Percentiles rank a stretch among this genome's conserved stretches.
Conservation (phyloP, 2,113 vertebrate species). For the Platanista minor region DNA sequence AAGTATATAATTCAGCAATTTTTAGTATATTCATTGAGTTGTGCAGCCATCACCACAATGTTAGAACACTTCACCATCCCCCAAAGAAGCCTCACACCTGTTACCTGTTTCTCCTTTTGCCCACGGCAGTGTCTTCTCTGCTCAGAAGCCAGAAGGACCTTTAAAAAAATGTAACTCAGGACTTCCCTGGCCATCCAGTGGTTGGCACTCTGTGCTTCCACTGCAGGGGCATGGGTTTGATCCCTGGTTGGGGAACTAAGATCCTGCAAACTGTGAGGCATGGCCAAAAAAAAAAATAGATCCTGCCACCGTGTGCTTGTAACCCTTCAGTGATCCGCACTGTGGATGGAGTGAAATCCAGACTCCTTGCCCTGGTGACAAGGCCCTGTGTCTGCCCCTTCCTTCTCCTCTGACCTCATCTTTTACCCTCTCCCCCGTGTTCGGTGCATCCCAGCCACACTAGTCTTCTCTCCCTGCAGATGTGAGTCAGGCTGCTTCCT, state of each 20-base stretch:
- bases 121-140: background rate
- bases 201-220: no score
- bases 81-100: rapidly evolving
- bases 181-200: no score
- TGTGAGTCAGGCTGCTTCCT: background rate
- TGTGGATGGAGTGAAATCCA: background rate
- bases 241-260: no score
- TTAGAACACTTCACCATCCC: no score
- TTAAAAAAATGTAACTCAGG: background rate
- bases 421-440: background rate
- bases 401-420: background rate
- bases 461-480: background rate
- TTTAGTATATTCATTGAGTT: background rate
- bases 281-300: no score
- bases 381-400: background rate
- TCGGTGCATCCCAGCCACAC: rapidly evolving
- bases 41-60: no score
- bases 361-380: background rate
- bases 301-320: rapidly evolving
- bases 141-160: background rate
- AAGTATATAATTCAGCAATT: background rate
- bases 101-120: background rate
- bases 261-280: rapidly evolving
- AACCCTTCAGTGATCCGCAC: background rate
- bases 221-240: no score